Percentiles rank a stretch among this genome's conserved stretches.
phyloP scores from a whole-genome alignment of 2,797 vertebrate species.

The Adrianichthys oophorus region DNA sequence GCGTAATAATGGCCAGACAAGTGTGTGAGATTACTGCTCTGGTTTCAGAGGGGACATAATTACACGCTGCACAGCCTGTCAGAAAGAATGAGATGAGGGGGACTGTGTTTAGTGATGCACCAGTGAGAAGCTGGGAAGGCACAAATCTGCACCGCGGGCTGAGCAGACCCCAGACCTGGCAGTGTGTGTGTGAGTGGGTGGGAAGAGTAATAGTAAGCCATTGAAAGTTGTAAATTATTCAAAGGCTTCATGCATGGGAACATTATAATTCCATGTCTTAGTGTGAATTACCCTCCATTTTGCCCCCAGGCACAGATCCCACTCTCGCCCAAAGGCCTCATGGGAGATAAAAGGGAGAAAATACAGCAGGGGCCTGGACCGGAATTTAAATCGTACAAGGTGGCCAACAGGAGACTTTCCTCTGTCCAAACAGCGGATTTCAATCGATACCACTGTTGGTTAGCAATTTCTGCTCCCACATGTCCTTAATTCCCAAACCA shows the following conservation, averaged over 20 bases:
- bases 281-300: slow-evolving; percentile 66
- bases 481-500: slow-evolving; percentile 7
- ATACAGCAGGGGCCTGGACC: slow-evolving; percentile 46
- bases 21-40: slow-evolving; percentile 73
- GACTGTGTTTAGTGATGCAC: slow-evolving; percentile 70
- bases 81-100: slow-evolving; percentile 59
- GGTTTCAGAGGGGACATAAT: slow-evolving; percentile 76
- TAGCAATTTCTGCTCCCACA: slow-evolving; percentile 14
- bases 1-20: slow-evolving; percentile 65
- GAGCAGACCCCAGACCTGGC: slow-evolving; percentile 29
- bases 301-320: slow-evolving; percentile 60
- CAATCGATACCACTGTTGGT: slow-evolving; percentile 27
- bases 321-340: slow-evolving; percentile 58
- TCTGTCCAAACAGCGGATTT: slow-evolving; percentile 2
- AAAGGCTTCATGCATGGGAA: slow-evolving; percentile 69
- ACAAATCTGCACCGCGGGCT: slow-evolving; percentile 46
- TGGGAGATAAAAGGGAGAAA: slow-evolving; percentile 63
- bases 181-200: slow-evolving; percentile 19
- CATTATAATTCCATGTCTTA: slow-evolving; percentile 70
- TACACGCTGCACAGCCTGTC: slow-evolving; percentile 70
- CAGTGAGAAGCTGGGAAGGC: slow-evolving; percentile 54
- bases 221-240: slow-evolving; percentile 72
- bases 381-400: slow-evolving; percentile 36
- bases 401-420: slow-evolving; percentile 35
- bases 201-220: slow-evolving; percentile 61